Evolutionary conservation across 64 coral and sea anemone species (phyloP), one percentile per base, ranked within the genome.

Genomic region (Actinia equina): DNA sequence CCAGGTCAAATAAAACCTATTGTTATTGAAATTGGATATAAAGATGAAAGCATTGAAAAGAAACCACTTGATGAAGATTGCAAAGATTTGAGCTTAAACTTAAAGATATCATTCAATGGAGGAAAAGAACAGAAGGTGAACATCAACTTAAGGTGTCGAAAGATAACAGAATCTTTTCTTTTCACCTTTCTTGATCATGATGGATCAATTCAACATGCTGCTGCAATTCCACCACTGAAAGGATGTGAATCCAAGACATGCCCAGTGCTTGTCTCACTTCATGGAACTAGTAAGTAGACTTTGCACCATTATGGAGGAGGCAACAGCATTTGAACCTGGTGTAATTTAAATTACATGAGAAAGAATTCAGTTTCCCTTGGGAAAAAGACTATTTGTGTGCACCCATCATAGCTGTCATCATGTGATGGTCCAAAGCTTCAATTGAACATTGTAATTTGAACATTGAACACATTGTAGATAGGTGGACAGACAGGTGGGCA

Each of bases 171-270:
- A 70, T 95, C 97, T 14, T 99, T 99, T 85, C 71, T 99, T 60
- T 95, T 99, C 59, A 99, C 97, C 3, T 99, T 99, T 70, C 55
- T 93, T 80, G 97, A 99, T 64, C 97, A 99, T 76, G 97, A 99
- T 93, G 93, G 93, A 20, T 99, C 97, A 67, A 77, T 99, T 77
- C 97, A 99, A 64, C 90, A 92, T 90, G 97, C 71, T 37, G 97
- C 97, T 52, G 86, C 91, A 2, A 95, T 99, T 83, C 13, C 56
- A 52, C 97, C 97, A 67, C 64, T 99, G 15, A 90, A 85, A 86
- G 54, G 69, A 19, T 86, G 88, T 59, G 10, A 37, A 43, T 89
- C 88, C 62, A 43, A 81, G 84, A 51, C 43, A 1, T 99, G 93
- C 57, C 93, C 93, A 58, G 93, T 95, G 7, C 80, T 99, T 19